These are phyloP conservation scores for Nyctibius grandis DNA, from an alignment of 2,797 vertebrate species.

Conservation along the genomic window DNA sequence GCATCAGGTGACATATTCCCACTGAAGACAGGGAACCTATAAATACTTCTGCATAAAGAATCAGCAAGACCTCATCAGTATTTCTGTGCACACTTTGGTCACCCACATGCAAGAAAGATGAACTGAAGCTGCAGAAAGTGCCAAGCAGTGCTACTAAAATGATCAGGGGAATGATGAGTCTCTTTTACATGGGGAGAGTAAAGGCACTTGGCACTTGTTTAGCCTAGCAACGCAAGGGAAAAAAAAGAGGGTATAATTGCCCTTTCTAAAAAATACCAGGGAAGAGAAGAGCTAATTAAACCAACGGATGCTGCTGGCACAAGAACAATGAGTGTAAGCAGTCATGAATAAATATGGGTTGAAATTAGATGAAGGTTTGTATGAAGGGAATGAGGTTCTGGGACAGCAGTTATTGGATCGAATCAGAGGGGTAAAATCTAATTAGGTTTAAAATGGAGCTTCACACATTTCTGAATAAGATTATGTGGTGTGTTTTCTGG, in stretches of 20 bases:
- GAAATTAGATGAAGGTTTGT: neutral
- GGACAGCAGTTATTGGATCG: neutral
- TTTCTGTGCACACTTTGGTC: neutral
- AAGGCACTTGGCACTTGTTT: neutral
- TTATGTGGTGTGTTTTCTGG: neutral
- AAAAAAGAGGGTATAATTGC: neutral
- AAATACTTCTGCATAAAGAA: neutral
- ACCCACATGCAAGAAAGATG: neutral
- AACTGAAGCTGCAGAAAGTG: neutral
- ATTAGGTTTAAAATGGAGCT: conserved; percentile 5
- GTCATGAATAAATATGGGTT: neutral
- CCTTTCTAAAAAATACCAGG: neutral
- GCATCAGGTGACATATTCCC: neutral
- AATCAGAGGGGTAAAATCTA: neutral
- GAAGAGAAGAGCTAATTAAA: neutral
- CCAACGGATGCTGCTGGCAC: neutral
- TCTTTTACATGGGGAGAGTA: neutral
- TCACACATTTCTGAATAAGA: conserved; percentile 7
- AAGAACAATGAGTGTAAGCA: neutral
- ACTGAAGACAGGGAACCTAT: neutral
- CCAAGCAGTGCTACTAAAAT: neutral
- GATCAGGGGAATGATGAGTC: neutral
- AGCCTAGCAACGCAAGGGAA: neutral
- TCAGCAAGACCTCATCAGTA: neutral
- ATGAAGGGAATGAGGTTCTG: neutral